A percentile compares a stretch with the other conserved stretches of the same genome.
These are phyloP conservation scores for Damaliscus lunatus DNA, from an alignment of 2,113 vertebrate species.

Conservation along the genomic window DNA sequence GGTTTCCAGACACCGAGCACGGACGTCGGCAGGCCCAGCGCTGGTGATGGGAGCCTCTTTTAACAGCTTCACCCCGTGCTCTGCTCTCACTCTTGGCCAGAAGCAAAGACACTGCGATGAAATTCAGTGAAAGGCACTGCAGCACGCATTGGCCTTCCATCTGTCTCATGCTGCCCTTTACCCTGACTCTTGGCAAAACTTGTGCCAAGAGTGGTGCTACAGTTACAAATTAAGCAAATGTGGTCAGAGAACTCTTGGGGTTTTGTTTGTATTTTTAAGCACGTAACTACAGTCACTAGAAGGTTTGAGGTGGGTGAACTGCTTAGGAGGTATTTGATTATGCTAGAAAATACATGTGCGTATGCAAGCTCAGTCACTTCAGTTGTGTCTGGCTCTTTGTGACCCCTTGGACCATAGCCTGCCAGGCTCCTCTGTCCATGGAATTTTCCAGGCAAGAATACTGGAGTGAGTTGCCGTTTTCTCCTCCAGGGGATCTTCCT, in stretches of 20 bases:
- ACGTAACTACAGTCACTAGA: not conserved
- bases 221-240: not conserved
- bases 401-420: not conserved
- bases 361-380: not conserved
- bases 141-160: not conserved
- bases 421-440: not conserved
- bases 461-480: not conserved
- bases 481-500: not conserved
- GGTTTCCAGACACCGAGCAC: not conserved
- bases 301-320: not conserved
- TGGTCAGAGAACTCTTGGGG: not conserved
- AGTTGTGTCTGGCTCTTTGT: not conserved
- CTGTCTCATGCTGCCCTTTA: not conserved
- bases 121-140: not conserved
- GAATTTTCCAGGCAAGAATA: not conserved
- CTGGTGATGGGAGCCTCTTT: not conserved
- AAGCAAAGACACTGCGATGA: not conserved
- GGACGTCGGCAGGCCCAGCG: accelerated
- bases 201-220: accelerated
- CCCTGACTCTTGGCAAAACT: not conserved
- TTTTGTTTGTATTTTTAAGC: not conserved
- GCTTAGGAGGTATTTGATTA: not conserved
- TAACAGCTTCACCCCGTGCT: not conserved
- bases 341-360: not conserved
- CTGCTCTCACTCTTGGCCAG: not conserved